A percentile compares a stretch with the other conserved stretches of the same genome.
phyloP scores from a whole-genome alignment of 2,113 vertebrate genomes.

The Microcebus tavaratra region DNA sequence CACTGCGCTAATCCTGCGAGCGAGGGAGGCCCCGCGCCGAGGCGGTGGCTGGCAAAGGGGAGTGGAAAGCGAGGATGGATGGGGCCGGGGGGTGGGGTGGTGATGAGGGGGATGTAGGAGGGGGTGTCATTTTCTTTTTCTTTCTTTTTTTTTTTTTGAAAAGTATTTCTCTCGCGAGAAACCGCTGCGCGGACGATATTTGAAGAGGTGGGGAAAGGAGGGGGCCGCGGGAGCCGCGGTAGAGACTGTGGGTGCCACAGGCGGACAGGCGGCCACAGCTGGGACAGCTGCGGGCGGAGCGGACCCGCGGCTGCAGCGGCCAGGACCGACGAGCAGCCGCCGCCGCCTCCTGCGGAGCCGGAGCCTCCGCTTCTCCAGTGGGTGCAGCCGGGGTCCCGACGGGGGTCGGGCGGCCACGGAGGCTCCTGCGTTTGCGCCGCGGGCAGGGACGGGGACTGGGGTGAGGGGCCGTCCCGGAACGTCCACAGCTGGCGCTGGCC shows the following conservation, averaged over 20 bases:
- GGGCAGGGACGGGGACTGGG: conserved; percentile 63
- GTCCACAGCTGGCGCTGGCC: conserved; percentile 65
- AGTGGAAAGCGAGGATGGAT: conserved; percentile 78
- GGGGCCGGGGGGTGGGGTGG: conserved; percentile 76
- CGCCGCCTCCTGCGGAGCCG: conserved; percentile 57
- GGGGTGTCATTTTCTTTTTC: conserved; percentile 78
- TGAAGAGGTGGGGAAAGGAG: conserved; percentile 80
- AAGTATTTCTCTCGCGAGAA: conserved; percentile 85
- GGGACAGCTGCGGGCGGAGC: conserved; percentile 74
- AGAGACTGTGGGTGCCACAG: conserved; percentile 69
- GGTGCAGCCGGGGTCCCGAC: conserved; percentile 66
- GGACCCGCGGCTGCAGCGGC: conserved; percentile 64
- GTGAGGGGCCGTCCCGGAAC: conserved; percentile 68
- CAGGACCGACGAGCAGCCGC: conserved; percentile 53
- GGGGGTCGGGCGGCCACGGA: conserved; percentile 52
- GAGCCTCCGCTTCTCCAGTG: conserved; percentile 74
- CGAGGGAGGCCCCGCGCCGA: conserved; percentile 62
- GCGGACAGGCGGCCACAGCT: conserved; percentile 68
- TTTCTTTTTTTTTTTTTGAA: conserved; percentile 63
- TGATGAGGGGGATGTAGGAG: conserved; percentile 76
- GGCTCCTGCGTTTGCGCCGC: conserved; percentile 47
- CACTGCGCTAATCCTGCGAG: conserved; percentile 31
- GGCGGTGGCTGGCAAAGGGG: conserved; percentile 74
- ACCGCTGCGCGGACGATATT: conserved; percentile 84
- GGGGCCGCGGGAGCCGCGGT: conserved; percentile 64